phyloP scores from a whole-genome alignment of 2,797 vertebrate species.

The Notamacropus eugenii region DNA sequence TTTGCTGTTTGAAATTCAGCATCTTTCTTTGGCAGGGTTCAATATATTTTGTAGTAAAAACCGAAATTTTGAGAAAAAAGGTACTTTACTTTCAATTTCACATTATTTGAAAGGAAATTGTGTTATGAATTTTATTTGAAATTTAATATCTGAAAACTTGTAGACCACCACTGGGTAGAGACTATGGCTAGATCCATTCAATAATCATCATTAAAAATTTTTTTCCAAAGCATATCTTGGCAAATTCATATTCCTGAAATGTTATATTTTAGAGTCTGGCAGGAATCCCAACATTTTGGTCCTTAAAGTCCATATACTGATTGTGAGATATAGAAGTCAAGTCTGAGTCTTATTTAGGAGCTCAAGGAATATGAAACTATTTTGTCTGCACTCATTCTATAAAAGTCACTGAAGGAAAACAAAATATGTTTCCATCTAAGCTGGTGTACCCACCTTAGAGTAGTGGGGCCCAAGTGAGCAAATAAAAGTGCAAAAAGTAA shows the following conservation, averaged over 20 bases:
- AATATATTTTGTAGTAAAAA: conserved; percentile 36
- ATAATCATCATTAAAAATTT: not conserved
- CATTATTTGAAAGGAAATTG: not conserved
- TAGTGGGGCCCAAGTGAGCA: not conserved
- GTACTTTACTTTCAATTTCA: conserved; percentile 27
- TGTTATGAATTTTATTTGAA: conserved; percentile 25
- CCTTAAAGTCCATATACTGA: not conserved
- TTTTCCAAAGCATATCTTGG: conserved; percentile 7
- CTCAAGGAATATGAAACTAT: conserved; percentile 19
- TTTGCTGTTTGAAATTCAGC: conserved; percentile 24
- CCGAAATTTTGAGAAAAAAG: conserved; percentile 6
- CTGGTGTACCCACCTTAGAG: not conserved
- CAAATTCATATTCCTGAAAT: conserved; percentile 37
- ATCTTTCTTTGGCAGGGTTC: not conserved
- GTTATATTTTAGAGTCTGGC: not conserved
- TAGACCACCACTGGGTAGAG: not conserved
- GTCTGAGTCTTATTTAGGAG: conserved; percentile 17
- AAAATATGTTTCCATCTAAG: not conserved
- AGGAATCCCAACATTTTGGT: conserved; percentile 4
- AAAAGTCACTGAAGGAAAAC: conserved; percentile 6
- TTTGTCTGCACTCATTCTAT: conserved; percentile 26
- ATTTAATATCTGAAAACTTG: conserved; percentile 38
- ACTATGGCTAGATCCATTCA: not conserved
- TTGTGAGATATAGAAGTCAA: conserved; percentile 1
- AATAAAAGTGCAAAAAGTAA: not conserved